phyloP scores from a whole-genome alignment of 2,113 vertebrate genomes.

The Tachysurus fulvidraco region DNA sequence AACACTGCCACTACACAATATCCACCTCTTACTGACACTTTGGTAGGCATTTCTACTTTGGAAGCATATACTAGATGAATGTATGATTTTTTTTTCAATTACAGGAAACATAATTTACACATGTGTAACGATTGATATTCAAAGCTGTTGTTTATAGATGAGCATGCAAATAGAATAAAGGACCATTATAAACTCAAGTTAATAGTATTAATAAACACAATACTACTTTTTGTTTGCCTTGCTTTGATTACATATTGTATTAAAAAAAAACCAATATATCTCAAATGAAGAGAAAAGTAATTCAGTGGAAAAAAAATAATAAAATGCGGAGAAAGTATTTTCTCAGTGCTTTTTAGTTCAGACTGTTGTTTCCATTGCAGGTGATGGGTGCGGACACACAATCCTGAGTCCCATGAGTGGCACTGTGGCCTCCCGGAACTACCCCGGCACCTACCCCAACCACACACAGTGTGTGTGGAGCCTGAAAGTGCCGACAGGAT shows the following conservation, averaged over 20 bases:
- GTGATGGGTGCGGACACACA: constrained; percentile 82
- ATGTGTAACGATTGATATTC: neutral
- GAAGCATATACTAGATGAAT: neutral
- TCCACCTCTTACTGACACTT: neutral
- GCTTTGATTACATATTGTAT: neutral
- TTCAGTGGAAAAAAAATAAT: neutral
- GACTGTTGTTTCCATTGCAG: constrained; percentile 59
- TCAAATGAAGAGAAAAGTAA: neutral
- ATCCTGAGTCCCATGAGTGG: constrained; percentile 76
- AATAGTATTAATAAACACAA: constrained; percentile 1
- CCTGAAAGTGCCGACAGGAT: constrained; percentile 67
- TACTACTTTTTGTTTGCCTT: neutral
- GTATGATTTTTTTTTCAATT: too few species aligned
- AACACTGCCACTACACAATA: neutral
- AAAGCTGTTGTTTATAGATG: neutral
- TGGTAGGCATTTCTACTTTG: neutral
- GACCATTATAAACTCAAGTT: neutral
- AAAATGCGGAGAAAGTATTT: neutral
- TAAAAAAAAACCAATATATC: neutral
- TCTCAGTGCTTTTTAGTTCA: neutral
- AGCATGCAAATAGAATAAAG: neutral
- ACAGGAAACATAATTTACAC: neutral
- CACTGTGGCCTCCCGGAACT: constrained; percentile 81
- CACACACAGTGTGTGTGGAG: constrained; percentile 77
- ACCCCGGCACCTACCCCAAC: constrained; percentile 83